These are phyloP conservation scores for Corythaeola cristata DNA, from an alignment of 2,113 vertebrate species.

Conservation along the genomic window DNA sequence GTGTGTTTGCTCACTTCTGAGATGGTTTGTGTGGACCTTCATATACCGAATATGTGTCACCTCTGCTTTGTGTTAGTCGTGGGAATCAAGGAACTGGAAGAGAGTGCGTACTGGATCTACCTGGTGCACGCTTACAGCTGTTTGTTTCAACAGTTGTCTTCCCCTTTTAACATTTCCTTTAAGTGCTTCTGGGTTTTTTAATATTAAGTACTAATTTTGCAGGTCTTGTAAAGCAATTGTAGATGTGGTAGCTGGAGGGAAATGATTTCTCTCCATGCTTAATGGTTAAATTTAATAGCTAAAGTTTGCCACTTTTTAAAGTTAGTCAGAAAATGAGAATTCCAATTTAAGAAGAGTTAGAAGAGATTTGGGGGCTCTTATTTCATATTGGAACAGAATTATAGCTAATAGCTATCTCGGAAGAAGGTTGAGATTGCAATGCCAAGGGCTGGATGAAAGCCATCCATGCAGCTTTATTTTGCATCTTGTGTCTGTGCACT, in stretches of 20 bases:
- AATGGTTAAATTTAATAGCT: constrained; percentile 27
- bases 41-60: neutral
- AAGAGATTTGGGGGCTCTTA: neutral
- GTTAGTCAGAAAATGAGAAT: constrained; percentile 8
- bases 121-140: neutral
- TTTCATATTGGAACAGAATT: neutral
- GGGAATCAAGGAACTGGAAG: neutral
- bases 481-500: constrained; percentile 33
- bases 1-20: neutral
- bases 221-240: constrained; percentile 41
- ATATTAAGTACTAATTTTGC: constrained; percentile 48
- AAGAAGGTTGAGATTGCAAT: neutral
- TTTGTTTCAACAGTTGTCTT: constrained; percentile 4
- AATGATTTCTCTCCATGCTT: constrained; percentile 1
- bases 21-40: neutral
- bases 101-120: neutral
- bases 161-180: neutral
- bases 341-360: neutral
- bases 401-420: neutral
- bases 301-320: constrained; percentile 25
- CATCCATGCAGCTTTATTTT: neutral
- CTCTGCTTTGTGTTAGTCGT: neutral
- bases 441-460: constrained; percentile 26
- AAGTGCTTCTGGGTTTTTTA: neutral
- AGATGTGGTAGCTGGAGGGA: constrained; percentile 20